A percentile compares a stretch with the other conserved stretches of the same genome.
Evolutionary conservation across 1,140 invertebrate genomes (phyloP).

Genomic region (Ips nitidus): DNA sequence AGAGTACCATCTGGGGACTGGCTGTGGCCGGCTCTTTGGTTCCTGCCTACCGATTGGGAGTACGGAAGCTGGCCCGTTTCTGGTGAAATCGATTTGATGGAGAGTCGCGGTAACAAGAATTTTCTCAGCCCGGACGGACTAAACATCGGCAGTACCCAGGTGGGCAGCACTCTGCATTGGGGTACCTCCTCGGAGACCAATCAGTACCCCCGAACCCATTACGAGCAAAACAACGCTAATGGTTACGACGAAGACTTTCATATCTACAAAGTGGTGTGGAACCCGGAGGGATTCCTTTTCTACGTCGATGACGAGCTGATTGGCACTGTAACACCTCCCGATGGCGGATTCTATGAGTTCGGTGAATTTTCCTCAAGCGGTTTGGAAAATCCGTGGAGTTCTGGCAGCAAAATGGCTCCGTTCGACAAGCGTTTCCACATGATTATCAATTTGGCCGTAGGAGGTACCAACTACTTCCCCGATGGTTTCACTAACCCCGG

Average conservation of each 20-base stretch:
- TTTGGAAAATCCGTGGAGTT: constrained; percentile 50
- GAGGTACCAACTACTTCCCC: constrained; percentile 54
- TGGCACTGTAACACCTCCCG: constrained; percentile 38
- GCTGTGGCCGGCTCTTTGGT: constrained; percentile 71
- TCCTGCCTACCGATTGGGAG: constrained; percentile 58
- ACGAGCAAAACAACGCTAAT: constrained; percentile 50
- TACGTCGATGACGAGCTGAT: constrained; percentile 38
- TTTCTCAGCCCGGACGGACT: constrained; percentile 52
- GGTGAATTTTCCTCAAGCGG: constrained; percentile 24
- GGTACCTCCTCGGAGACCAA: constrained; percentile 62
- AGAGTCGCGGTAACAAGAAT: constrained; percentile 61
- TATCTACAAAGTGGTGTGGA: constrained; percentile 57
- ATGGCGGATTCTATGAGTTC: constrained; percentile 41
- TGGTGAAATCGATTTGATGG: constrained; percentile 61
- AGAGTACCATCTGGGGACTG: constrained; percentile 74
- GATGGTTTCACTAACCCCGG: constrained; percentile 49
- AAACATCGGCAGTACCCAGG: constrained; percentile 61
- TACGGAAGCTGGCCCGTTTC: constrained; percentile 61
- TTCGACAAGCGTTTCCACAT: constrained; percentile 67
- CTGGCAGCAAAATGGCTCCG: constrained; percentile 55
- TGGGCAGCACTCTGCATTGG: constrained; percentile 64
- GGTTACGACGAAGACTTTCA: constrained; percentile 57
- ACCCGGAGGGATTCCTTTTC: constrained; percentile 45
- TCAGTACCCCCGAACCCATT: constrained; percentile 57
- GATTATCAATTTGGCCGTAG: constrained; percentile 58